Conservation (phyloP, 92 coral and sea anemone species). For the Phenganax subtilis region DNA sequence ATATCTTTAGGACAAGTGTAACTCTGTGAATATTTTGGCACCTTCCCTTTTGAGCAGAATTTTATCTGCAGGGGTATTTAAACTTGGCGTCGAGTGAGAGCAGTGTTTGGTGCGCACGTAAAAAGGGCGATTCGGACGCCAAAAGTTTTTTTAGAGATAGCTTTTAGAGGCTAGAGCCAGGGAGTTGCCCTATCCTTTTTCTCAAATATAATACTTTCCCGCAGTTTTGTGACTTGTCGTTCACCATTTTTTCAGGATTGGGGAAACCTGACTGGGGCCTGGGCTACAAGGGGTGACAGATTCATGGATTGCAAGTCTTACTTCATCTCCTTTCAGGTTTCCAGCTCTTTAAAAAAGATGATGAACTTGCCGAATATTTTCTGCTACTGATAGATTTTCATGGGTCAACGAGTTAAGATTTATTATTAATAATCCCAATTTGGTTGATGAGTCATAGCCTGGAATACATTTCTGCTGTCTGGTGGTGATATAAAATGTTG, state of each 20-base stretch:
- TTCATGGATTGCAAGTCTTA: conserved; percentile 42
- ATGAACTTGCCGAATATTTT: conserved; percentile 25
- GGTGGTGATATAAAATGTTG: background rate
- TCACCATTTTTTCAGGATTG: conserved; percentile 44
- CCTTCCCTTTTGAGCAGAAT: conserved; percentile 45
- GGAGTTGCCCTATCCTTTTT: conserved; percentile 22
- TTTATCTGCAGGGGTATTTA: too few species aligned
- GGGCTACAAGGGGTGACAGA: conserved; percentile 42
- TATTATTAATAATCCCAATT: too few species aligned
- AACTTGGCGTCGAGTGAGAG: too few species aligned
- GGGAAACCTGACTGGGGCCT: conserved; percentile 32
- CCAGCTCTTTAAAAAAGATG: conserved; percentile 34
- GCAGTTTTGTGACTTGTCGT: conserved; percentile 42
- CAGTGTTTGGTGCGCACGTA: too few species aligned
- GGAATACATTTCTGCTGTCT: too few species aligned
- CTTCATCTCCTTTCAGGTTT: conserved; percentile 43
- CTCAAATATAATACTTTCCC: conserved; percentile 25
- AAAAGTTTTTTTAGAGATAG: too few species aligned
- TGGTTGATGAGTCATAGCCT: too few species aligned
- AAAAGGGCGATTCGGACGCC: too few species aligned
- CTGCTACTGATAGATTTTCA: background rate
- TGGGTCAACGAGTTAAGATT: too few species aligned
- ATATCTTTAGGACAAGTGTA: conserved; percentile 41
- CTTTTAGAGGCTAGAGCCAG: conserved; percentile 14
- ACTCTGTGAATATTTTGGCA: conserved; percentile 43